Base-by-base conservation (phyloP, 2,888 invertebrate genomes). In the Rhaphigaster nebulosa region DNA sequence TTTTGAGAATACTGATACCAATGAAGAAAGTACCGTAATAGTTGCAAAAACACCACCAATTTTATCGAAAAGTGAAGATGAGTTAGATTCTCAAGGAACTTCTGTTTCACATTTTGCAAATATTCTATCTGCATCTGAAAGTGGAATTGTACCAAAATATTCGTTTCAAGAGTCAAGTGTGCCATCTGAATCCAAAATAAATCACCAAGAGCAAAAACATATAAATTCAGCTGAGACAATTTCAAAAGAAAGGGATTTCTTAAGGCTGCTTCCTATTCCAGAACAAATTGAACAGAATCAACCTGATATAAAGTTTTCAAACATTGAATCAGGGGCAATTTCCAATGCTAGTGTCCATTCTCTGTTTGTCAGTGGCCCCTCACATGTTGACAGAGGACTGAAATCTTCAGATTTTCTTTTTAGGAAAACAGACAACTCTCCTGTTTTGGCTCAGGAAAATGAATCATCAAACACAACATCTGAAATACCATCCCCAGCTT, bases 11-110 rank as follows among this genome's bases (percentile, higher is more conserved):
- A 45, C 15, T 8, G 84, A 84, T 12, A 45, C 23, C 84, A 84
- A 12, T 84, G 84, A 84, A 41, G 84, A n/a, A 50, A 84, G 41
- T 50, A 84, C 84, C n/a, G 84, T 84, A 45, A 84, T 45, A 84
- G 41, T 84, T n/a, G 84, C 76, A 12, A 89, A 89, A 89, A 88
- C 41, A n/a, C 56, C 88, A 38, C 5, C 52, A 88, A 29, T 84
- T 45, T 23, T 41, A 41, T 88, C 88, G 26, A 88, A 65, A 88
- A 60, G 41, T 41, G 89, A 89, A 70, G 89, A 89, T 76, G 89
- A 70, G 15, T 50, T 56, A 76, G 89, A 89, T 76, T 89, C 89
- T 6, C 89, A 52, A 34, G 20, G 89, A 50, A 89, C 89, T 15
- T 89, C 84, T 45, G 84, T 50, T n/a, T 84, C 50, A 34, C 76